Evolutionary conservation across 2,113 vertebrate genomes (phyloP).

Genomic region (Odontophorus gujanensis): DNA sequence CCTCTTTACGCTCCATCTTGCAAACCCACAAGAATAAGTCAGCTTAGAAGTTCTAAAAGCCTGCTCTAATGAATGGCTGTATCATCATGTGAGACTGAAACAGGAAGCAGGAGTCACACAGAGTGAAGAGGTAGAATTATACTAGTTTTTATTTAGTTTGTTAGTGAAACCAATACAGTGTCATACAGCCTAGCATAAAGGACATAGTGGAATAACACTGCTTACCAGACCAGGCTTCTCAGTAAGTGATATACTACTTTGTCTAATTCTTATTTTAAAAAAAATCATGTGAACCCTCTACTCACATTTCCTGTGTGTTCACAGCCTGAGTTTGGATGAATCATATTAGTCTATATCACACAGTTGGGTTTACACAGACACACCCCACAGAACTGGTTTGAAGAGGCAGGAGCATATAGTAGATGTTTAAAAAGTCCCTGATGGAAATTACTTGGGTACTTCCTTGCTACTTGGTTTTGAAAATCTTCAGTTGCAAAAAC

Average conservation of each 20-base stretch:
- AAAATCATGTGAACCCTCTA: not conserved
- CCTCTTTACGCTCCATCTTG: not conserved
- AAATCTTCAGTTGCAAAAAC: not conserved
- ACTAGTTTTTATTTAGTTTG: not conserved
- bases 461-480: not conserved
- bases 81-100: not conserved
- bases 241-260: not conserved
- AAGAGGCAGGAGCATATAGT: not conserved
- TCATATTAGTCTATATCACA: not conserved
- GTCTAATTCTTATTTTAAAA: not conserved
- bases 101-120: not conserved
- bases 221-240: not conserved
- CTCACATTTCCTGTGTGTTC: not conserved
- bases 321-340: not conserved
- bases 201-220: not conserved
- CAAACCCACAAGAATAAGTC: fast-evolving
- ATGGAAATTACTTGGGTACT: not conserved
- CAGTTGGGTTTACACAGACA: not conserved
- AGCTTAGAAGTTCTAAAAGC: not conserved
- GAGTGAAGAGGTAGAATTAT: not conserved
- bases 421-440: not conserved
- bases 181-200: not conserved
- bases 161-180: not conserved
- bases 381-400: not conserved
- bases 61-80: not conserved